These are phyloP conservation scores for Ceratotherium simum DNA, from an alignment of 2,113 vertebrate species.

Conservation along the genomic window DNA sequence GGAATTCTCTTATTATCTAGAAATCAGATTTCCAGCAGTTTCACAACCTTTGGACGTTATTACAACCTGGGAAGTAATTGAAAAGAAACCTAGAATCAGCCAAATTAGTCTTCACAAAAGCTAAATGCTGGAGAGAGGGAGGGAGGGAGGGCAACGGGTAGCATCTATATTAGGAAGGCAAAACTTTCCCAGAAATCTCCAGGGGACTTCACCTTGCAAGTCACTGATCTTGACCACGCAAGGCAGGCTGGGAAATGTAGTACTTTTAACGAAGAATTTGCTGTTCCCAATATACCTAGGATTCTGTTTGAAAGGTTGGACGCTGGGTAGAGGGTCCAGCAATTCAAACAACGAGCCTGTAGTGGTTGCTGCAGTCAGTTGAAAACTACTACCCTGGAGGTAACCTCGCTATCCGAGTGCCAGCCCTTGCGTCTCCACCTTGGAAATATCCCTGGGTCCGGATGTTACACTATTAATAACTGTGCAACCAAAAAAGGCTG, in stretches of 20 bases:
- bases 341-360: background rate
- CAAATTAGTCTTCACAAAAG: background rate
- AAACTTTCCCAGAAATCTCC: background rate
- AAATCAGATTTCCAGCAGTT: constrained; percentile 1
- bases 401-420: background rate
- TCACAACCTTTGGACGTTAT: background rate
- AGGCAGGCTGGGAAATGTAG: background rate
- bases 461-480: background rate
- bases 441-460: background rate
- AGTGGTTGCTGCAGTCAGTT: background rate
- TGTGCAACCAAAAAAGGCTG: background rate
- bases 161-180: background rate
- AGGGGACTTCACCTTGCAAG: background rate
- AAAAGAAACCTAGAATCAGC: background rate
- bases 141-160: background rate
- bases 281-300: background rate
- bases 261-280: background rate
- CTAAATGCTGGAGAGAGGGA: background rate
- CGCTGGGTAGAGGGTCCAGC: background rate
- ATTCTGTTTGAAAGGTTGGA: background rate
- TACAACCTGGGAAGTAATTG: background rate
- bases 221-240: background rate
- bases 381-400: background rate
- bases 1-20: background rate
- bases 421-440: background rate